Percentiles rank a stretch among this genome's conserved stretches.
Evolutionary conservation across 2,113 vertebrate genomes (phyloP).

Genomic region (Paramisgurnus dabryanus): DNA sequence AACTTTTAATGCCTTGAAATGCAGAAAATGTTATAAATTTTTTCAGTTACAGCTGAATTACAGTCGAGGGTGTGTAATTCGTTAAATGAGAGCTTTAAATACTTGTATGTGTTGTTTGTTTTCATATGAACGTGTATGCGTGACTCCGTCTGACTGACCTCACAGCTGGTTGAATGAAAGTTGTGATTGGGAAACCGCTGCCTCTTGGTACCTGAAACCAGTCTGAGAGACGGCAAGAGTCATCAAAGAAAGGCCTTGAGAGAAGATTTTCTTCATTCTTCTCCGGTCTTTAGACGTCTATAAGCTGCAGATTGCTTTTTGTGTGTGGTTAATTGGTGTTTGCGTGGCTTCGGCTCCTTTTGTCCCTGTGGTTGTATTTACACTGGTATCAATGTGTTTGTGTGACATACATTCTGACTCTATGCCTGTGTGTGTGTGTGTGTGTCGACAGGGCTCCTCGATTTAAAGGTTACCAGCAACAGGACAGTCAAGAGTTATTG

Average conservation of each 20-base stretch:
- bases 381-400: slow-evolving; percentile 36
- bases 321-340: slow-evolving; percentile 34
- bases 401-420: background rate
- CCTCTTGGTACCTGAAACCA: slow-evolving; percentile 30
- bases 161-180: slow-evolving; percentile 48
- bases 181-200: slow-evolving; percentile 23
- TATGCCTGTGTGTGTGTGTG: slow-evolving; percentile 2
- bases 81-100: slow-evolving; percentile 6
- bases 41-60: no score
- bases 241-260: slow-evolving; percentile 53
- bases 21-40: background rate
- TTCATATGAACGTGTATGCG: background rate
- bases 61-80: background rate
- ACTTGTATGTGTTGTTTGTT: background rate
- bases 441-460: slow-evolving; percentile 82
- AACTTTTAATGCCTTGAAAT: background rate
- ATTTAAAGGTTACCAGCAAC: slow-evolving; percentile 98
- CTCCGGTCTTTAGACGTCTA: slow-evolving; percentile 24
- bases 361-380: slow-evolving; percentile 26
- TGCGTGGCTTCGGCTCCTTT: slow-evolving; percentile 10
- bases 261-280: slow-evolving; percentile 42
- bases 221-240: slow-evolving; percentile 6
- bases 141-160: slow-evolving; percentile 5
- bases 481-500: slow-evolving; percentile 97
- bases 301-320: slow-evolving; percentile 37